Conservation (phyloP, 2,888 invertebrate species). For the Spilosoma lubricipeda region DNA sequence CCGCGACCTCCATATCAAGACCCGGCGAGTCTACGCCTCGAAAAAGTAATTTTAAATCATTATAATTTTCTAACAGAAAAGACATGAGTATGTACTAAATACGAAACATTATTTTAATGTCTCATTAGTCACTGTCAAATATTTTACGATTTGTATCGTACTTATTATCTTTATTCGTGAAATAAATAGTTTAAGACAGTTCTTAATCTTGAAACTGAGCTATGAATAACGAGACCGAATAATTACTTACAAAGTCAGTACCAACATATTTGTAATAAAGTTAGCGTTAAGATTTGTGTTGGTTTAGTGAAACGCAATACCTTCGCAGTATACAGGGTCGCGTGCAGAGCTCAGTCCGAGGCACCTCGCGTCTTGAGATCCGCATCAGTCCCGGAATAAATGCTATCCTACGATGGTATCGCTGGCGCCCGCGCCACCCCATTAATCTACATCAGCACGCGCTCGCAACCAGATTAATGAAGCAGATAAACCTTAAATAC, state of each 20-base stretch:
- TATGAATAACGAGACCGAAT: conserved; percentile 47
- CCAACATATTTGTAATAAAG: conserved; percentile 47
- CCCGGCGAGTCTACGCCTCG: conserved; percentile 16
- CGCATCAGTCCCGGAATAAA: conserved; percentile 77
- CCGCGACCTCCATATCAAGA: conserved; percentile 42
- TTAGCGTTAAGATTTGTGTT: conserved; percentile 34
- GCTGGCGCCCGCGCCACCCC: conserved; percentile 75
- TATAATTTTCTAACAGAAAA: conserved; percentile 33
- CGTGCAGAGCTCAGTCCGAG: conserved; percentile 59
- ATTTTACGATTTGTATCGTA: conserved; percentile 40
- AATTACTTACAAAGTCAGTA: conserved; percentile 51
- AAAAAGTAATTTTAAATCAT: conserved; percentile 36
- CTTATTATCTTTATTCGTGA: conserved; percentile 50
- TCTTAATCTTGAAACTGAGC: conserved; percentile 39
- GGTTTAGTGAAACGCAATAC: conserved; percentile 51
- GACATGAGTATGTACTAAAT: conserved; percentile 13
- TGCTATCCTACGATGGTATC: conserved; percentile 78
- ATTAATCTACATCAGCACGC: conserved; percentile 86
- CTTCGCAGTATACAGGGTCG: conserved; percentile 55
- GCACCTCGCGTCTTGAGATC: conserved; percentile 62
- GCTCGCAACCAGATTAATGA: conserved; percentile 82
- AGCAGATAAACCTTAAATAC: conserved; percentile 83
- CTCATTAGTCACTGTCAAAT: conserved; percentile 40
- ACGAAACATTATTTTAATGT: conserved; percentile 12
- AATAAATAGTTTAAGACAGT: conserved; percentile 42